These are phyloP conservation scores for Tetranychus truncatus DNA, from an alignment of 2,888 invertebrate genomes.

Conservation along the genomic window DNA sequence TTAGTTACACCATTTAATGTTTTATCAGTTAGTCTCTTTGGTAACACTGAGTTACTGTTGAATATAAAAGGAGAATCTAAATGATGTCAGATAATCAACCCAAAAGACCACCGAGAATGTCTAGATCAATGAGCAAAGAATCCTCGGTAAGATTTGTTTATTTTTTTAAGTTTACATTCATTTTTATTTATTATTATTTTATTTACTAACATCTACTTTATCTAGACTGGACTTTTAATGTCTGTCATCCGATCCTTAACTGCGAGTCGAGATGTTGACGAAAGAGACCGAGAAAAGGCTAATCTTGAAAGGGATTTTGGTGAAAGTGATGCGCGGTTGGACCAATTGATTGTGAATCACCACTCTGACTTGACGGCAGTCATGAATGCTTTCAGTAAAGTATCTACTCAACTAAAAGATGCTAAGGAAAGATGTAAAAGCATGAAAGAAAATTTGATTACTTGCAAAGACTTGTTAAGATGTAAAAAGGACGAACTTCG, in stretches of 20 bases:
- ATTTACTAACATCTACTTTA: neutral
- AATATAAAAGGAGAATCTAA: too few relatives aligned
- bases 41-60: too few relatives aligned
- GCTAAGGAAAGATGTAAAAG: slow-evolving; percentile 54
- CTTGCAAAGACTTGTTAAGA: slow-evolving; percentile 64
- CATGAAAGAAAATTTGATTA: slow-evolving; percentile 59
- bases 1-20: too few relatives aligned
- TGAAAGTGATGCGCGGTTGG: slow-evolving; percentile 67
- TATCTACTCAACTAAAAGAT: slow-evolving; percentile 54
- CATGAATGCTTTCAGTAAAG: slow-evolving; percentile 51
- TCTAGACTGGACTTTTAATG: slow-evolving; percentile 44
- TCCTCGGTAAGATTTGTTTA: slow-evolving; percentile 5
- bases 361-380: slow-evolving; percentile 19
- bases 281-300: slow-evolving; percentile 65
- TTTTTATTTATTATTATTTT: neutral
- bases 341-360: slow-evolving; percentile 51
- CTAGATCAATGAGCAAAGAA: slow-evolving; percentile 13
- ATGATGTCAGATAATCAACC: slow-evolving; percentile 15
- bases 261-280: slow-evolving; percentile 72
- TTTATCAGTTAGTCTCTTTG: too few relatives aligned
- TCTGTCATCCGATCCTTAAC: slow-evolving; percentile 84
- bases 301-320: slow-evolving; percentile 83
- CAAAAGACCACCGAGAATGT: slow-evolving; percentile 19
- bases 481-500: slow-evolving; percentile 80
- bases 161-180: neutral